A percentile compares a stretch with the other conserved stretches of the same genome.
These are phyloP conservation scores for Tromatobia lineatoria DNA, from an alignment of 2,888 invertebrate species.

Conservation along the genomic window DNA sequence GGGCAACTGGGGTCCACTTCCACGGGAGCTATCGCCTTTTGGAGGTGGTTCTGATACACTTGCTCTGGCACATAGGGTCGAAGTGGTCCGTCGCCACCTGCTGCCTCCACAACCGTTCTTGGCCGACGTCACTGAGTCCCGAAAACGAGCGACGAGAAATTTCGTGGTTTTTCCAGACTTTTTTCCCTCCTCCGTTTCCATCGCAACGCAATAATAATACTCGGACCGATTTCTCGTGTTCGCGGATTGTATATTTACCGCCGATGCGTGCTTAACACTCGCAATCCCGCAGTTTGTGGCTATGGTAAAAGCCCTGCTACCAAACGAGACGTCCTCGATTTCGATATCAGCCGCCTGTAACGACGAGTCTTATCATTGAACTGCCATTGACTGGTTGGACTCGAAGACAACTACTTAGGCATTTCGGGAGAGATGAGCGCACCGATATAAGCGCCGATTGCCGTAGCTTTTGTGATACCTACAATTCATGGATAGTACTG, in stretches of 20 bases:
- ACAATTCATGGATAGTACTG: background rate
- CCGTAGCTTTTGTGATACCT: background rate
- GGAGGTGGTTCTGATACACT: conserved; percentile 35
- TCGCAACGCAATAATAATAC: conserved; percentile 18
- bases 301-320: background rate
- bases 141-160: conserved; percentile 65
- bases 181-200: background rate
- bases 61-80: conserved; percentile 8
- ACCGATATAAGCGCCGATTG: background rate
- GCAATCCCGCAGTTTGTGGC: background rate
- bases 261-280: conserved; percentile 1
- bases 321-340: background rate
- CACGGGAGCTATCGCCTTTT: conserved; percentile 39
- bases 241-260: conserved; percentile 52
- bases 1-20: conserved; percentile 23
- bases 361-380: conserved; percentile 27
- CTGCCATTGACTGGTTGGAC: conserved; percentile 9
- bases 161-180: conserved; percentile 49
- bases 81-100: conserved; percentile 77
- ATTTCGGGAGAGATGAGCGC: background rate
- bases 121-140: conserved; percentile 69
- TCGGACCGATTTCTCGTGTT: conserved; percentile 48
- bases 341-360: background rate
- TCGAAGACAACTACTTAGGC: conserved; percentile 4
- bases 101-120: conserved; percentile 71